phyloP scores from a whole-genome alignment of 2,113 vertebrate genomes.

The Glaucomys volans region DNA sequence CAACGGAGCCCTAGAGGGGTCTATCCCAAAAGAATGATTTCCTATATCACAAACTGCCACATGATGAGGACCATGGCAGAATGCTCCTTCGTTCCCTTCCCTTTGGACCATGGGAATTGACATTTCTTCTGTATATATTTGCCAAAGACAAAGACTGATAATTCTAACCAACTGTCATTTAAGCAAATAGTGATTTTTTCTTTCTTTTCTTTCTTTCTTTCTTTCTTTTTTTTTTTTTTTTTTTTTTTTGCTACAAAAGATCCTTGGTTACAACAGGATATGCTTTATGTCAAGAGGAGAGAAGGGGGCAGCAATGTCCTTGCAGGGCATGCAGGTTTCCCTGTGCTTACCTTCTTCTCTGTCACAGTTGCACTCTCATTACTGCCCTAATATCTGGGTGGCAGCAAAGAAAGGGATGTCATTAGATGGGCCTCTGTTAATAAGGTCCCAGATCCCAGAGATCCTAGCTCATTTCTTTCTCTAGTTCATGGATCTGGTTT shows the following conservation, averaged over 20 bases:
- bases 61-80: not conserved
- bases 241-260: not conserved
- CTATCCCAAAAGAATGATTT: not conserved
- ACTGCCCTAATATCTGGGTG: not conserved
- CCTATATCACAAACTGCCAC: not conserved
- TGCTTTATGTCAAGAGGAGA: not conserved
- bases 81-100: not conserved
- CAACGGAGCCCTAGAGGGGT: not conserved
- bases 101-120: not conserved
- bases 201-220: too few species aligned
- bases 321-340: not conserved
- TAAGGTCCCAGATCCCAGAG: not conserved
- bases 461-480: not conserved
- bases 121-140: not conserved
- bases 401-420: not conserved
- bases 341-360: not conserved
- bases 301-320: not conserved
- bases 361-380: not conserved
- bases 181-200: not conserved
- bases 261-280: not conserved
- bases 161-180: not conserved
- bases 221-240: too few species aligned
- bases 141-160: not conserved
- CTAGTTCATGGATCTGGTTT: not conserved
- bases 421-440: not conserved